Conservation (phyloP, 2,113 vertebrate species). For the Syrmaticus mikado region DNA sequence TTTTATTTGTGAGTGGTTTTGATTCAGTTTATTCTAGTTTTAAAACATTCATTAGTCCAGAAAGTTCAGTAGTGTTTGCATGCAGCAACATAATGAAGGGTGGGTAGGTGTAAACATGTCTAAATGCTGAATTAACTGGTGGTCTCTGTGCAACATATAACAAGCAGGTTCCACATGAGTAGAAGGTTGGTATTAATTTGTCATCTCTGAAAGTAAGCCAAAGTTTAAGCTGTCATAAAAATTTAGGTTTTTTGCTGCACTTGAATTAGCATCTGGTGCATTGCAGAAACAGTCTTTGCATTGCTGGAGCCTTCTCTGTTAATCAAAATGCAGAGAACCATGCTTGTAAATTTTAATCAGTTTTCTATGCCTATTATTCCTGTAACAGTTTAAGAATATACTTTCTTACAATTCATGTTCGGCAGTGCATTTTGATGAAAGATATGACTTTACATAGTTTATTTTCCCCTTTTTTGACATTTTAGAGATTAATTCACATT, state of each 20-base stretch:
- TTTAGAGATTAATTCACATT: neutral
- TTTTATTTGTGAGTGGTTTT: conserved; percentile 2
- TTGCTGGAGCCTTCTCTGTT: neutral
- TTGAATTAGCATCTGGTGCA: neutral
- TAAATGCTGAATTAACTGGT: conserved; percentile 20
- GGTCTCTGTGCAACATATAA: neutral
- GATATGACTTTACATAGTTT: neutral
- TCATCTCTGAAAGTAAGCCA: neutral
- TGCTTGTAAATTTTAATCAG: neutral
- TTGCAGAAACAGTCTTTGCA: neutral
- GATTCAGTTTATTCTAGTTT: neutral
- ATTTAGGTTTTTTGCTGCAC: neutral
- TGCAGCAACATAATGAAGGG: neutral
- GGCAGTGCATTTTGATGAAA: neutral
- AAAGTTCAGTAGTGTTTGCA: neutral
- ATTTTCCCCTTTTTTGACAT: neutral
- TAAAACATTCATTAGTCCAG: neutral
- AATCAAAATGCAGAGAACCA: neutral
- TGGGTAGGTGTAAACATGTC: neutral
- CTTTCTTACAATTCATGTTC: neutral
- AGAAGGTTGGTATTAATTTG: conserved; percentile 19
- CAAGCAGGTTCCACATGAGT: neutral
- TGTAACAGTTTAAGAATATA: neutral
- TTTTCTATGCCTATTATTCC: neutral
- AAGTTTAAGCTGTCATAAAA: neutral